Percentiles rank a stretch among this genome's conserved stretches.
phyloP scores from a whole-genome alignment of 2,888 invertebrate species.

The Andrena hattorfiana region DNA sequence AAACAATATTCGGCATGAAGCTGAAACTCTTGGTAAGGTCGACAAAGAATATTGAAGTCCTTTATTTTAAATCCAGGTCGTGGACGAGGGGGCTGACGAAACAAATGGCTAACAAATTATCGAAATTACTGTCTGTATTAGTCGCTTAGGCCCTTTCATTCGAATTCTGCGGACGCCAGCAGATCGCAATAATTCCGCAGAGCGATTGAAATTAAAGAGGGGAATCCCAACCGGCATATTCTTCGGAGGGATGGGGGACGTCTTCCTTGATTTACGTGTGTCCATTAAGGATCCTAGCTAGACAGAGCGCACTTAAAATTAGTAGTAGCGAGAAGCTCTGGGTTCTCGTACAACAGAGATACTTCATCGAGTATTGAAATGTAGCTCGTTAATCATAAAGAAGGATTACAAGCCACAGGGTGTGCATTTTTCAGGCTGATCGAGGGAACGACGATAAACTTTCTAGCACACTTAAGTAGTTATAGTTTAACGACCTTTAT shows the following conservation, averaged over 20 bases:
- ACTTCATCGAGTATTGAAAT: conserved; percentile 18
- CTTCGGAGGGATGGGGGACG: conserved; percentile 32
- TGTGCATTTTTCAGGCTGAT: background rate
- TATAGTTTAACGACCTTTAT: too few species aligned
- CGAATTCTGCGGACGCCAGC: conserved; percentile 7
- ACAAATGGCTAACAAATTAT: conserved; percentile 74
- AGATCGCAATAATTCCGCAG: conserved; percentile 21
- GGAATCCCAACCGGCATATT: conserved; percentile 33
- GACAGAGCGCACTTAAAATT: conserved; percentile 23
- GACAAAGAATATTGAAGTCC: conserved; percentile 31
- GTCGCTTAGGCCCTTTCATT: conserved; percentile 44
- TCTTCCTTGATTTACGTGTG: conserved; percentile 41
- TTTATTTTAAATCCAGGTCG: conserved; percentile 40
- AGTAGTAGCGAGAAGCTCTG: conserved; percentile 15
- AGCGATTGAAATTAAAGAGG: conserved; percentile 47
- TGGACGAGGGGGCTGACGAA: conserved; percentile 50
- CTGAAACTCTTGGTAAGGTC: conserved; percentile 44
- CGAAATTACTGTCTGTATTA: conserved; percentile 59
- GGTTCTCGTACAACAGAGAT: conserved; percentile 12
- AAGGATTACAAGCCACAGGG: conserved; percentile 17
- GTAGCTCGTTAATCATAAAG: conserved; percentile 17
- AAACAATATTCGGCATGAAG: conserved; percentile 39
- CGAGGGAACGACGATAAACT: background rate
- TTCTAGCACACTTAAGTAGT: background rate
- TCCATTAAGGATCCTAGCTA: conserved; percentile 27